Percentiles rank a stretch among this genome's conserved stretches.
Evolutionary conservation across 2,888 invertebrate genomes (phyloP).

Genomic region (Melitaea athalia): DNA sequence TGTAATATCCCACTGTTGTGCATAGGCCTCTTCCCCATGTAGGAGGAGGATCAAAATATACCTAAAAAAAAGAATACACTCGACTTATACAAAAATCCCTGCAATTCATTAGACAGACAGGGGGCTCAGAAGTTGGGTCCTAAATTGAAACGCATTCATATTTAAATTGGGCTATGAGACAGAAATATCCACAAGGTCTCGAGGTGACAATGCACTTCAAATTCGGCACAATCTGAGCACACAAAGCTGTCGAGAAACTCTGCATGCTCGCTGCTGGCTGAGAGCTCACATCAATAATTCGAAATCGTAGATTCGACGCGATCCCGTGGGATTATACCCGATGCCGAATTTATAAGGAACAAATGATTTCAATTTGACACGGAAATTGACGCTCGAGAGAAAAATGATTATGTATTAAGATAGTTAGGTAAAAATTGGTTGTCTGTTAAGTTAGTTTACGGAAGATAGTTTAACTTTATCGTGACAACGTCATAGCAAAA

Average conservation of each 20-base stretch:
- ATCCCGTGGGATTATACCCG: constrained; percentile 33
- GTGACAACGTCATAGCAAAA: too few species aligned
- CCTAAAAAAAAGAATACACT: neutral
- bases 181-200: constrained; percentile 15
- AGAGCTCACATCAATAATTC: constrained; percentile 41
- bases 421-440: neutral
- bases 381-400: neutral
- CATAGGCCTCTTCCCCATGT: too few species aligned
- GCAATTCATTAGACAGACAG: neutral
- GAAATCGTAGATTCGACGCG: constrained; percentile 27
- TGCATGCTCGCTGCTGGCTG: constrained; percentile 24
- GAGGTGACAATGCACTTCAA: constrained; percentile 19
- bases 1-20: too few species aligned
- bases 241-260: constrained; percentile 21
- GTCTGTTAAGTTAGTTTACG: too few species aligned
- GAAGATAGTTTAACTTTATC: too few species aligned
- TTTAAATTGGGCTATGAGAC: constrained; percentile 4
- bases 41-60: too few species aligned
- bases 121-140: neutral
- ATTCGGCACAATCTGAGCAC: constrained; percentile 14
- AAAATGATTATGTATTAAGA: neutral
- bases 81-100: neutral
- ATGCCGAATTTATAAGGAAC: constrained; percentile 33
- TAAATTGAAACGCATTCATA: neutral
- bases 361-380: constrained; percentile 17